These are phyloP conservation scores for Sinotaia quadrata DNA, from an alignment of 2,888 invertebrate species.

Conservation along the genomic window DNA sequence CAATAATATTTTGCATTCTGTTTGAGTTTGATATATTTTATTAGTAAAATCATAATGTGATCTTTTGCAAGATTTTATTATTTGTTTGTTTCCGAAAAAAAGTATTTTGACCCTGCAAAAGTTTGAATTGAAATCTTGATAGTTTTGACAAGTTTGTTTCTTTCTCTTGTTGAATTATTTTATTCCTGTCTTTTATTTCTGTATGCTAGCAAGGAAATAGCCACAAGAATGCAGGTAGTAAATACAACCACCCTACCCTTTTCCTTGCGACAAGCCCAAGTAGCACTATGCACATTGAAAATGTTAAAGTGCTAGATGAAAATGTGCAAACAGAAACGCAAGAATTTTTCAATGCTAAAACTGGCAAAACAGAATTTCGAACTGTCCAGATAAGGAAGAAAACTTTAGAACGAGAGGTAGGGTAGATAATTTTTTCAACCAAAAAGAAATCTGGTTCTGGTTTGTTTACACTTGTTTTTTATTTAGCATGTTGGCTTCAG, in stretches of 20 bases:
- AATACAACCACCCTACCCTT: slow-evolving; percentile 27
- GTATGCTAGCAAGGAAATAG: background rate
- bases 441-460: no score
- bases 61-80: no score
- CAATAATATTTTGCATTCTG: no score
- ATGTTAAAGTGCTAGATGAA: slow-evolving; percentile 53
- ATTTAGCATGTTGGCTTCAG: background rate
- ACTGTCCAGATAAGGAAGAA: slow-evolving; percentile 57
- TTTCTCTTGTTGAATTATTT: background rate
- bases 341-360: slow-evolving; percentile 53
- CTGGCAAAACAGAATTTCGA: slow-evolving; percentile 55
- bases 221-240: slow-evolving; percentile 6
- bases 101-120: no score
- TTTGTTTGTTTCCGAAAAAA: no score
- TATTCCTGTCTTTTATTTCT: background rate
- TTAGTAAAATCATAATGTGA: no score
- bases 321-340: slow-evolving; percentile 54
- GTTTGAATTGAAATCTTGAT: no score
- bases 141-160: no score
- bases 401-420: slow-evolving; percentile 63
- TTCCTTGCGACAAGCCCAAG: slow-evolving; percentile 47
- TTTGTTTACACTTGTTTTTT: background rate
- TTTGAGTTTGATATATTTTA: no score
- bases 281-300: slow-evolving; percentile 49
- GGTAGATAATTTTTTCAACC: no score